Evolutionary conservation across 1,140 invertebrate species (phyloP).

Genomic region (Trachymyrmex cornetzi): DNA sequence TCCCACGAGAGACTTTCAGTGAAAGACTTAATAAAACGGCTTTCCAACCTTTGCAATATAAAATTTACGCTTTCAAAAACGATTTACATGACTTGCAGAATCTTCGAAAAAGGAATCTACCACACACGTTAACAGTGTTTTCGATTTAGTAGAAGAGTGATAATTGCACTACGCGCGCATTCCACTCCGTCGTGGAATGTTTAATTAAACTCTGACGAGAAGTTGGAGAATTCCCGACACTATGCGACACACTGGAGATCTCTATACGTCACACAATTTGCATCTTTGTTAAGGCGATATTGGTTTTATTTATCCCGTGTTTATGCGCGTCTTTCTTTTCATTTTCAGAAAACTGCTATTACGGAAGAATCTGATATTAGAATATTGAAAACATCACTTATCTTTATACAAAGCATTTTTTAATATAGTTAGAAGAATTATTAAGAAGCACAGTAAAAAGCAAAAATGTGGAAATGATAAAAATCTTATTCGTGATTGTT

Average conservation of each 20-base stretch:
- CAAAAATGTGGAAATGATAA: neutral
- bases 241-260: slow-evolving; percentile 29
- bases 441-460: neutral
- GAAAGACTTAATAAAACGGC: slow-evolving; percentile 1
- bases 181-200: slow-evolving; percentile 67
- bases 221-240: slow-evolving; percentile 60
- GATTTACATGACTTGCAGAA: neutral
- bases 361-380: neutral
- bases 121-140: slow-evolving; percentile 56
- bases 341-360: neutral
- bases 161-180: slow-evolving; percentile 44
- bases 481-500: neutral
- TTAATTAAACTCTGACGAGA: slow-evolving; percentile 75
- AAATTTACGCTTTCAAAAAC: neutral
- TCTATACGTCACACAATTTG: slow-evolving; percentile 60
- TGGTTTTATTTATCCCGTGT: slow-evolving; percentile 23
- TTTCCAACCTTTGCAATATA: neutral
- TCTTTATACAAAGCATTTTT: neutral
- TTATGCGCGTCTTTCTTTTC: neutral
- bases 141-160: slow-evolving; percentile 25
- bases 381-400: slow-evolving; percentile 10
- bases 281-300: slow-evolving; percentile 26
- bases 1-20: neutral
- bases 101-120: neutral
- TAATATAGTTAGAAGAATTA: neutral